These are phyloP conservation scores for Myopa testacea DNA, from an alignment of 2,888 invertebrate genomes.

Conservation along the genomic window DNA sequence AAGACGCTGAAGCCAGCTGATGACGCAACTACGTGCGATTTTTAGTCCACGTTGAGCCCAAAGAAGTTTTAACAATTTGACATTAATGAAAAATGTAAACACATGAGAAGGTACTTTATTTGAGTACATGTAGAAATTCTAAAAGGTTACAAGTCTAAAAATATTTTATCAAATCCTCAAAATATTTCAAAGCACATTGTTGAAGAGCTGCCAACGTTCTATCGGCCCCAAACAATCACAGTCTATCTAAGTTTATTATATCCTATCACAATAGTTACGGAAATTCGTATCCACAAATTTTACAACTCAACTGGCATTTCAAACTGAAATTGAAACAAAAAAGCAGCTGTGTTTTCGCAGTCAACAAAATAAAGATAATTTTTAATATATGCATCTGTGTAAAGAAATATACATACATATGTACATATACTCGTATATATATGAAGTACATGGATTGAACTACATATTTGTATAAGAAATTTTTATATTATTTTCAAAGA, in stretches of 20 bases:
- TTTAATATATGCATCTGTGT: constrained; percentile 3
- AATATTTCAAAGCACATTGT: background rate
- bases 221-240: background rate
- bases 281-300: too few relatives aligned
- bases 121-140: background rate
- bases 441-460: background rate
- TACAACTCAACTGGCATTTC: too few relatives aligned
- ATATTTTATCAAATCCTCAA: background rate
- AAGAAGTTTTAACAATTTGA: background rate
- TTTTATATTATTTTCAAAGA: background rate
- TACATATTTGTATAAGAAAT: background rate
- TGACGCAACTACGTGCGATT: background rate
- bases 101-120: background rate
- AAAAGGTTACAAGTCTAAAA: constrained; percentile 6
- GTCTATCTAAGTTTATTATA: too few relatives aligned
- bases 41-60: background rate
- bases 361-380: background rate
- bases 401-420: constrained; percentile 10
- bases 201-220: background rate
- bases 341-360: too few relatives aligned
- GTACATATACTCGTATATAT: constrained; percentile 6
- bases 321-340: too few relatives aligned
- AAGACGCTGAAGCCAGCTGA: too few relatives aligned
- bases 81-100: background rate
- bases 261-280: too few relatives aligned